Evolutionary conservation across 2,888 invertebrate genomes (phyloP).

Genomic region (Chrysodeixis includens): DNA sequence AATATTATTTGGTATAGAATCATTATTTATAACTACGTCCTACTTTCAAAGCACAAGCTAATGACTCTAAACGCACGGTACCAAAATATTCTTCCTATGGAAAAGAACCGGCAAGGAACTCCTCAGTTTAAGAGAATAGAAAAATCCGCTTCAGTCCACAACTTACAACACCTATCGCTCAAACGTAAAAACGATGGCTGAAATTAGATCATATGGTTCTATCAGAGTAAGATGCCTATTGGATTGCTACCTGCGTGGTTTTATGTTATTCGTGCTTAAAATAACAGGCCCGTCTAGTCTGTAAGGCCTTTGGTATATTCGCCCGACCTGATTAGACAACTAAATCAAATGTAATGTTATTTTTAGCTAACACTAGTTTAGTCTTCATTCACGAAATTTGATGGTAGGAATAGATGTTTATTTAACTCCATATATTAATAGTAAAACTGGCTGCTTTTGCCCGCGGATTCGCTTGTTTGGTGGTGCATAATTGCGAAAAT

Average conservation of each 20-base stretch:
- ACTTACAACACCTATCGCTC: constrained; percentile 16
- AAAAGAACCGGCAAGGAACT: too few relatives aligned
- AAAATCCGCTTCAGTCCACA: constrained; percentile 26
- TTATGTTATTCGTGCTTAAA: background rate
- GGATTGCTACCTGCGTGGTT: constrained; percentile 7
- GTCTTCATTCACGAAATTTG: background rate
- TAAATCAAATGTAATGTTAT: background rate
- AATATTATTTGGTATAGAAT: too few relatives aligned
- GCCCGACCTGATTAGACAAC: background rate
- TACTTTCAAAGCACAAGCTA: too few relatives aligned
- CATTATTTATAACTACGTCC: too few relatives aligned
- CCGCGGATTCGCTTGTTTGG: too few relatives aligned
- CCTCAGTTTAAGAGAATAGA: too few relatives aligned
- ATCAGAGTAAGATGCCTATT: constrained; percentile 24
- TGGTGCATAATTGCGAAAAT: too few relatives aligned
- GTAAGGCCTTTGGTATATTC: background rate
- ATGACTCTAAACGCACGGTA: too few relatives aligned
- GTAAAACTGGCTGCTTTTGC: too few relatives aligned
- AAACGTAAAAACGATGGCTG: constrained; percentile 45
- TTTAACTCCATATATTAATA: background rate
- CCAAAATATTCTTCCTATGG: too few relatives aligned
- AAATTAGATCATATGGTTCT: constrained; percentile 50
- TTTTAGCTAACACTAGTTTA: background rate
- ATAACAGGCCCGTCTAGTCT: background rate
- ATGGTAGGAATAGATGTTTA: background rate